phyloP scores from a whole-genome alignment of 2,888 invertebrate species.

The Thumatha senex region DNA sequence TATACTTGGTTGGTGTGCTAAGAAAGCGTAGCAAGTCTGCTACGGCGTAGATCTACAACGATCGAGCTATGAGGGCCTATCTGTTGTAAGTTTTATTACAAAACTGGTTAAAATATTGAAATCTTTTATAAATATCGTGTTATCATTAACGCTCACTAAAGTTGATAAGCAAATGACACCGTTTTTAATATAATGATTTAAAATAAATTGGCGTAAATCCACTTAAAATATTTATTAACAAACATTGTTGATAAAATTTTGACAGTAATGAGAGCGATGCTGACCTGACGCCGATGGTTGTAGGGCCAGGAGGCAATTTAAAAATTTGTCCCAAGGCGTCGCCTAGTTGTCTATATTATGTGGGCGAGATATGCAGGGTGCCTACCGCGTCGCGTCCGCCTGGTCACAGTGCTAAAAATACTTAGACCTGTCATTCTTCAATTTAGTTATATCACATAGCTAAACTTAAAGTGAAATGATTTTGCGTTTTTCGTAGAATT shows the following conservation, averaged over 20 bases:
- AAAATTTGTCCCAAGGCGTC: slow-evolving; percentile 74
- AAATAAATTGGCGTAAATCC: slow-evolving; percentile 2
- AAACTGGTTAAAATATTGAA: too few relatives aligned
- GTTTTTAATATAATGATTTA: too few relatives aligned
- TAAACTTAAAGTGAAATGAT: too few relatives aligned
- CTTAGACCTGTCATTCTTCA: slow-evolving; percentile 28
- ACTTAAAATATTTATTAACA: slow-evolving; percentile 29
- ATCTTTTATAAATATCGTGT: too few relatives aligned
- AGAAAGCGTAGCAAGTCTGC: slow-evolving; percentile 3
- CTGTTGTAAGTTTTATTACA: too few relatives aligned
- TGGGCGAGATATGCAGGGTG: slow-evolving; percentile 55
- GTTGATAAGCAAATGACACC: slow-evolving; percentile 5
- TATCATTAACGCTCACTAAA: too few relatives aligned
- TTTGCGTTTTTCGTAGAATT: too few relatives aligned
- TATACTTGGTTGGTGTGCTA: not conserved
- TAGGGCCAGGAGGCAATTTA: slow-evolving; percentile 68
- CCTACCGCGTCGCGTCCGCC: slow-evolving; percentile 43
- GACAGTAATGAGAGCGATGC: slow-evolving; percentile 38
- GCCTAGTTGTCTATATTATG: slow-evolving; percentile 68
- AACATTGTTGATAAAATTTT: slow-evolving; percentile 32
- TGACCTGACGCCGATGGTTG: slow-evolving; percentile 45
- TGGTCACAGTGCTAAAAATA: slow-evolving; percentile 32
- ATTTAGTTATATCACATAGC: too few relatives aligned
- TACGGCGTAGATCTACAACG: slow-evolving; percentile 6
- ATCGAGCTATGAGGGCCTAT: not conserved